Conservation (phyloP, 2,797 vertebrate species). For the Pseudomugil gertrudae region DNA sequence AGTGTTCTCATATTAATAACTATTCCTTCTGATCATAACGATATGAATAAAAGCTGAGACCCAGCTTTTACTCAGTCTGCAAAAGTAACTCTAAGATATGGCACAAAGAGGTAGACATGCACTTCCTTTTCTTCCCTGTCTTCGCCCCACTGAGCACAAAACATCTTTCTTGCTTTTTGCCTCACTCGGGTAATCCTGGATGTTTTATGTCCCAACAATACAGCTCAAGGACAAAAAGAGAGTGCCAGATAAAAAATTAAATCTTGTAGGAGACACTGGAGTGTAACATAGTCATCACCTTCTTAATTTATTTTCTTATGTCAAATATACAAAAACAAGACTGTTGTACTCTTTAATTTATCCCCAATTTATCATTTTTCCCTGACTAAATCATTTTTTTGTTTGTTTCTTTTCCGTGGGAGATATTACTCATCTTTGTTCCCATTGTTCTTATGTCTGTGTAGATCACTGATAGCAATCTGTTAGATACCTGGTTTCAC, state of each 20-base stretch:
- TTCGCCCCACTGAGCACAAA: slow-evolving; percentile 38
- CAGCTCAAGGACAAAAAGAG: slow-evolving; percentile 44
- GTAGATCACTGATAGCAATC: too few species aligned
- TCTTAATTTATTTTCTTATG: slow-evolving; percentile 23
- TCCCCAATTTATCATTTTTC: too few species aligned
- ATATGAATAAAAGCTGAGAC: too few species aligned
- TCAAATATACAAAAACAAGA: slow-evolving; percentile 28
- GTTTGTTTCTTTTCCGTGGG: too few species aligned
- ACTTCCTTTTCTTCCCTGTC: slow-evolving; percentile 19
- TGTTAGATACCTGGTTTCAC: too few species aligned
- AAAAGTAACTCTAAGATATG: not conserved
- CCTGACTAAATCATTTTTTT: too few species aligned
- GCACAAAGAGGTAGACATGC: slow-evolving; percentile 5
- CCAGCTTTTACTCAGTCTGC: too few species aligned
- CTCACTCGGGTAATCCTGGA: slow-evolving; percentile 38
- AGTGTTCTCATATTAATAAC: not conserved
- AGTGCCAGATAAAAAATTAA: slow-evolving; percentile 19
- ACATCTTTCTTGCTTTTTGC: slow-evolving; percentile 38
- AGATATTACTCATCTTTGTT: too few species aligned
- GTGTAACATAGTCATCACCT: slow-evolving; percentile 35
- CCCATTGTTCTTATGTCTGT: too few species aligned
- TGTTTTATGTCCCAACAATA: slow-evolving; percentile 51
- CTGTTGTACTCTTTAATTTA: too few species aligned
- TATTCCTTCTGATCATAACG: too few species aligned
- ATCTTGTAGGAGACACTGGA: slow-evolving; percentile 34